Percentiles rank a stretch among this genome's conserved stretches.
phyloP scores from a whole-genome alignment of 2,888 invertebrate genomes.

The Thymelicus acteon region DNA sequence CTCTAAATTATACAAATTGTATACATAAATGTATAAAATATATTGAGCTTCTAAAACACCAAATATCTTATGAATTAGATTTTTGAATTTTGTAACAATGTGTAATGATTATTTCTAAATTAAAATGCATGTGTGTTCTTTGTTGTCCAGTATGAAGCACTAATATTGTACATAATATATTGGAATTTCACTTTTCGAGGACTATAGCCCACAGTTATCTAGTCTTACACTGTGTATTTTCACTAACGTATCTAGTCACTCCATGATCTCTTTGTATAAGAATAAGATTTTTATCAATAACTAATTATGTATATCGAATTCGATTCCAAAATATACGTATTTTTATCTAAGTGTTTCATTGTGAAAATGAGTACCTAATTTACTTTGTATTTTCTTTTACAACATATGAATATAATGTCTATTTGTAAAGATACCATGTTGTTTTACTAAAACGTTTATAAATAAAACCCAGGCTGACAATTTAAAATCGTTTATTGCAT shows the following conservation, averaged over 20 bases:
- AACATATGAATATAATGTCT: constrained; percentile 81
- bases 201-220: constrained; percentile 50
- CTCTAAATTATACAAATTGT: constrained; percentile 3
- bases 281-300: constrained; percentile 50
- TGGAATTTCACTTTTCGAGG: constrained; percentile 4
- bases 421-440: constrained; percentile 64
- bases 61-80: constrained; percentile 73
- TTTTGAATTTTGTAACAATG: constrained; percentile 58
- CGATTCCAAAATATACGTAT: constrained; percentile 78
- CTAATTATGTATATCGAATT: constrained; percentile 68
- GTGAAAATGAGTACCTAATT: constrained; percentile 64
- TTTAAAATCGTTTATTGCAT: constrained; percentile 51
- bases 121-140: constrained; percentile 19
- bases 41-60: constrained; percentile 71
- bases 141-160: constrained; percentile 23
- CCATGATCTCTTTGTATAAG: constrained; percentile 57
- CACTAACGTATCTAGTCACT: constrained; percentile 53
- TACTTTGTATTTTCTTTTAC: constrained; percentile 80
- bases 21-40: constrained; percentile 41
- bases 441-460: constrained; percentile 47
- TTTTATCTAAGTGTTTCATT: constrained; percentile 77
- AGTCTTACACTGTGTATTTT: constrained; percentile 49
- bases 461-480: constrained; percentile 64
- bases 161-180: constrained; percentile 20
- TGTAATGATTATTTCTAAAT: constrained; percentile 35